Evolutionary conservation across 2,113 vertebrate species (phyloP).

Genomic region (Lipophrys pholis): DNA sequence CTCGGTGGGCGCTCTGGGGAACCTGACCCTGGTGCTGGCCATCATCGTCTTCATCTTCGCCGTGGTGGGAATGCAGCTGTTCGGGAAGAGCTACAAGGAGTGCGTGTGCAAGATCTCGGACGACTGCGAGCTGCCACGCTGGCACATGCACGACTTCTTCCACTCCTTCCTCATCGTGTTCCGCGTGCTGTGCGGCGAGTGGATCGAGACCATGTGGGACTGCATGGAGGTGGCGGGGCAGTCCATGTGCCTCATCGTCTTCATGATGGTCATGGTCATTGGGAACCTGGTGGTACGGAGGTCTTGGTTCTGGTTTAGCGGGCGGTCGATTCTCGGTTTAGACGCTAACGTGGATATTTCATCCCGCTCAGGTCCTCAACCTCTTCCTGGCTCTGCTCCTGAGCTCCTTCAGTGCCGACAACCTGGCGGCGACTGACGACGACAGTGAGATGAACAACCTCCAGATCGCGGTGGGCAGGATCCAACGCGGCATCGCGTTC

Average conservation of each 20-base stretch:
- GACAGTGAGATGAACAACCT: constrained; percentile 99
- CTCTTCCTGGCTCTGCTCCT: constrained; percentile 96
- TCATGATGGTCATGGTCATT: constrained; percentile 99
- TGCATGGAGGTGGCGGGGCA: constrained; percentile 98
- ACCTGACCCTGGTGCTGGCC: constrained; percentile 95
- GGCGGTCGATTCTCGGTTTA: neutral
- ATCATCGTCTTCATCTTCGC: constrained; percentile 99
- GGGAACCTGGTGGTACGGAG: constrained; percentile 96
- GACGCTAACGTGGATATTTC: neutral
- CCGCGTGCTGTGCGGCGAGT: constrained; percentile 96
- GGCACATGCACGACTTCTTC: constrained; percentile 99
- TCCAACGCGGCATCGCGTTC: constrained; percentile 90
- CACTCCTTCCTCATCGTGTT: constrained; percentile 99
- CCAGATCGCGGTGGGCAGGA: constrained; percentile 94
- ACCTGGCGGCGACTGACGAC: constrained; percentile 94
- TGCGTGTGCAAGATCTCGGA: constrained; percentile 91
- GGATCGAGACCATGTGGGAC: constrained; percentile 99
- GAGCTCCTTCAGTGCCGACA: constrained; percentile 99
- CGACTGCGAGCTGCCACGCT: constrained; percentile 90
- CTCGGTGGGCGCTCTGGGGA: constrained; percentile 95
- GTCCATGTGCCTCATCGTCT: constrained; percentile 95
- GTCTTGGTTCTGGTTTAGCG: neutral
- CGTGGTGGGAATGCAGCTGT: constrained; percentile 98
- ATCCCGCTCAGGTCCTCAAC: constrained; percentile 89
- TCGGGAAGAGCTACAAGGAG: constrained; percentile 95